Base-by-base conservation (phyloP, 2,113 vertebrate genomes). In the Aegithalos caudatus region DNA sequence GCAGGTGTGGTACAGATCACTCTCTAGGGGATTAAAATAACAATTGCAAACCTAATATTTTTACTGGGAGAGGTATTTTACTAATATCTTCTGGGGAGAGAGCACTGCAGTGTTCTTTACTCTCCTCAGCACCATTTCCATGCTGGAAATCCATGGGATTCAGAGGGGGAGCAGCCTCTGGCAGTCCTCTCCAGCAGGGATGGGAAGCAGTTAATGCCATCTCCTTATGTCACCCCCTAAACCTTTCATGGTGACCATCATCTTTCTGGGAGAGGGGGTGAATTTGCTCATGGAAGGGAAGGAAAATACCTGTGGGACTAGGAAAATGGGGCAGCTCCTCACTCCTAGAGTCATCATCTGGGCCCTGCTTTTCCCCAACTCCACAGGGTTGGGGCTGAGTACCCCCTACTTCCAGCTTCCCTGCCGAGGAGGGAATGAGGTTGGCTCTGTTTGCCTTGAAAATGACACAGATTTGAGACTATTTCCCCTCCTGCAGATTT, bases 401-500 rank as follows among this genome's bases (percentile, higher is more conserved):
- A 81, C 79, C 90, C 90, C 90, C 82, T 38, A 50, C 76, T 71
- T 57, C 38, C 9, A 0, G 91, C 88, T 73, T 86, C 96, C 95
- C 95, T 28, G n/a, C 94, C 0, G 78, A 66, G 92, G 33, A 82
- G 64, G 25, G 94, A 95, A 96, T 95, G 96, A 97, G 78, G 9
- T 90, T 90, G 92, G 62, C 89, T 92, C 85, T 13, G 81, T 81
- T 88, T 94, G 84, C 80, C 92, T 96, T 27, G 74, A 85, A 95
- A 97, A 96, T 60, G 31, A 70, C 92, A 86, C 95, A 94, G 96
- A 93, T 93, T 97, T 88, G 90, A 95, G 95, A 93, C 94, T 54
- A 96, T 97, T 97, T 96, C 70, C 95, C 95, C 96, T 96, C 95
- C 95, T 80, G 95, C 83, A n/a, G 95, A 6, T 80, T 86, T 29